These are phyloP conservation scores for Pangasius mekongensis DNA, from an alignment of 2,797 vertebrate genomes.

Conservation along the genomic window DNA sequence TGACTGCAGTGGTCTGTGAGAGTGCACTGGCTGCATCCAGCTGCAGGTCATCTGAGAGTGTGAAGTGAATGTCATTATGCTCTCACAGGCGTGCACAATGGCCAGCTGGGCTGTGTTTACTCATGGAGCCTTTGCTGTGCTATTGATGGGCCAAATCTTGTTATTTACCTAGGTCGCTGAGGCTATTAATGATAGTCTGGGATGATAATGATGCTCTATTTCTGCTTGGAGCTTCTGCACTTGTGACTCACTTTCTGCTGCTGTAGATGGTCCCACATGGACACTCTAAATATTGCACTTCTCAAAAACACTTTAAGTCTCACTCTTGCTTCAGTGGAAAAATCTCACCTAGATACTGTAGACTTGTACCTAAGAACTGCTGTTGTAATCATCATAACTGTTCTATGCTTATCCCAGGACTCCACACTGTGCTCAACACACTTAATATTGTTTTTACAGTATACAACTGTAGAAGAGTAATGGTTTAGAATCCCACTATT, in stretches of 20 bases:
- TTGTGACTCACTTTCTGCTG: neutral
- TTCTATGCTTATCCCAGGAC: neutral
- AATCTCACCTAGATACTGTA: neutral
- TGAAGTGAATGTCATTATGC: conserved; percentile 46
- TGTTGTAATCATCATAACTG: neutral
- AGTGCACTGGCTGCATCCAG: conserved; percentile 11
- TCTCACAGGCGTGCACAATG: conserved; percentile 35
- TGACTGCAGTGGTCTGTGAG: neutral
- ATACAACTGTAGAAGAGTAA: neutral
- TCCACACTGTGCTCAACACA: neutral
- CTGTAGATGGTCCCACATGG: neutral
- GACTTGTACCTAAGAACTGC: neutral
- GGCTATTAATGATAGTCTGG: conserved; percentile 6
- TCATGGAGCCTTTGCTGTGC: conserved; percentile 22
- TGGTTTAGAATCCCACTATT: neutral
- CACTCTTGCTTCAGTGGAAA: neutral
- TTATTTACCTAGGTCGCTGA: neutral
- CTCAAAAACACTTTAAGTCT: neutral
- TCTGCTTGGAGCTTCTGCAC: neutral
- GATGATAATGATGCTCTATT: conserved; percentile 3
- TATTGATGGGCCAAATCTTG: conserved; percentile 16
- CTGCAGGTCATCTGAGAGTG: conserved; percentile 32
- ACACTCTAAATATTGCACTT: neutral
- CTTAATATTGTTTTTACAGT: neutral
- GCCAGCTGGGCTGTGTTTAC: conserved; percentile 47